Evolutionary conservation across 2,888 invertebrate genomes (phyloP).

Genomic region (Odontothrips loti): DNA sequence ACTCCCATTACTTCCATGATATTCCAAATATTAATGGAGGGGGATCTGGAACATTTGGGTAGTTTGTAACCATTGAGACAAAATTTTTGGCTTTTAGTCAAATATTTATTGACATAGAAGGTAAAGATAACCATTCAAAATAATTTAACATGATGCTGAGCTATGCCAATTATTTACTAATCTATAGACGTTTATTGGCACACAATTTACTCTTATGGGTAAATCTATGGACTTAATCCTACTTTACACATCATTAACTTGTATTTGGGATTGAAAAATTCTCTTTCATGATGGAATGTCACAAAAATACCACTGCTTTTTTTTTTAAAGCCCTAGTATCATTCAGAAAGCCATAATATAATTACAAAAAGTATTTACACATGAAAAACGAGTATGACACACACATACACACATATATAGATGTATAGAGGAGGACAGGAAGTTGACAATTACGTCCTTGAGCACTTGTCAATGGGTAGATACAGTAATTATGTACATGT

Average conservation of each 20-base stretch:
- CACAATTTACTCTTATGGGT: neutral
- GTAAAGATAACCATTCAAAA: neutral
- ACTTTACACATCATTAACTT: neutral
- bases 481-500: neutral
- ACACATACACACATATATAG: neutral
- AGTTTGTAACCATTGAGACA: neutral
- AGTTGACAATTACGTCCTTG: neutral
- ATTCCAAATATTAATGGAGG: too few relatives aligned
- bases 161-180: neutral
- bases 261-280: neutral
- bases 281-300: neutral
- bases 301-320: neutral
- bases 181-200: neutral
- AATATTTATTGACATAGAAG: neutral
- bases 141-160: slow-evolving; percentile 12
- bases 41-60: neutral
- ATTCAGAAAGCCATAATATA: neutral
- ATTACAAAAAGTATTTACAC: slow-evolving; percentile 12
- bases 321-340: neutral
- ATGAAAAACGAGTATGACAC: slow-evolving; percentile 13
- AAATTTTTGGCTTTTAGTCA: neutral
- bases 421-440: neutral
- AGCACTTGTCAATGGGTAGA: neutral
- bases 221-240: neutral
- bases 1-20: too few relatives aligned